Evolutionary conservation across 2,797 vertebrate genomes (phyloP), one percentile per base, ranked within the genome.

Genomic region (Dermochelys coriacea): DNA sequence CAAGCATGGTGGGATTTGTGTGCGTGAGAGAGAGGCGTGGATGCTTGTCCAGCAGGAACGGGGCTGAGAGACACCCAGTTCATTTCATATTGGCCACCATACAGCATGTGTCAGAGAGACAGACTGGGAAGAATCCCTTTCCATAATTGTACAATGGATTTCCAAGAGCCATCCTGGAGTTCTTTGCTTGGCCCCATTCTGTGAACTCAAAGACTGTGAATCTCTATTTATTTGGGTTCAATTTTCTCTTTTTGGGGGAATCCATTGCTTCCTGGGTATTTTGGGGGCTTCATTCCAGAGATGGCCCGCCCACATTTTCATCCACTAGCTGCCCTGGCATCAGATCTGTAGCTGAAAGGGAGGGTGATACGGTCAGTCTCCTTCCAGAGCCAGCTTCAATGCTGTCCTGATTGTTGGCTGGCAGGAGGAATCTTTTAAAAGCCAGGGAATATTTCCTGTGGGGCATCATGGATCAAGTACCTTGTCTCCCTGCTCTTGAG

Each of bases 401-500:
- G 52, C 12, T 1, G 21, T 12, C 85, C 21, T 31, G 0, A 15
- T 19, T 21, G 21, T 4, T 54, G 75, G 41, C 64, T 9, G 9
- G 74, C 45, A 82, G n/a, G n/a, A 12, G 21, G 82, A 31, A 54
- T 9, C 2, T 29, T 82, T 86, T 34, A 23, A 59, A 91, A 85
- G 82, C 2, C 68, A 81, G 52, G 57, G 45, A 47, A 50, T 16
- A 59, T 61, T 61, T 92, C 88, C 85, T 55, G 25, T 6, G 49
- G 82, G 91, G 91, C 18, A 3, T 3, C 10, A 47, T 1, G 12
- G 77, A 74, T 34, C 19, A 27, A 41, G 77, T 95, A 99, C 99
- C 99, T 99, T 99, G 98, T 99, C 99, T 19, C 98, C 99, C 93
- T 99, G 99, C 97, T 99, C 99, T 97, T 98, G 99, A 79, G 99